Conservation (phyloP, 2,888 invertebrate species). For the Tyria jacobaeae region DNA sequence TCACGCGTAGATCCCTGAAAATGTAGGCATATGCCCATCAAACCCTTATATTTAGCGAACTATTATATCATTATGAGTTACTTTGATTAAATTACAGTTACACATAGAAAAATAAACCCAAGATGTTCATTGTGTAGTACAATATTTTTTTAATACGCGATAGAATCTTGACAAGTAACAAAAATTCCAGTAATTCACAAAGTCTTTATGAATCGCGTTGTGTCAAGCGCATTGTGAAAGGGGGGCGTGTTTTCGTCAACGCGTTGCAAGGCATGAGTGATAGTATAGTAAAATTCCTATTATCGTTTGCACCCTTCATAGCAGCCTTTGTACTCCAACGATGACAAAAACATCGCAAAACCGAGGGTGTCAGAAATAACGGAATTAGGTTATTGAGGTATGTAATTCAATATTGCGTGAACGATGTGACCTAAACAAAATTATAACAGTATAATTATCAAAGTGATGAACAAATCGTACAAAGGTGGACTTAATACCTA, state of each 20-base stretch:
- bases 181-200: neutral
- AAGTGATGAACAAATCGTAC: slow-evolving; percentile 31
- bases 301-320: neutral
- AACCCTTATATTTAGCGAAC: too few species aligned
- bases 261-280: neutral
- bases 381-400: slow-evolving; percentile 13
- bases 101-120: neutral
- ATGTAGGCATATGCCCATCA: too few species aligned
- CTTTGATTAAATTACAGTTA: too few species aligned
- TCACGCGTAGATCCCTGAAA: too few species aligned
- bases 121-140: neutral
- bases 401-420: neutral
- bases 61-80: too few species aligned
- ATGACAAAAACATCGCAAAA: neutral
- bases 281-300: neutral
- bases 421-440: slow-evolving; percentile 17
- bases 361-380: slow-evolving; percentile 8
- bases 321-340: neutral
- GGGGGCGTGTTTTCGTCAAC: neutral
- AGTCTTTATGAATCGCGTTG: neutral
- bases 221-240: neutral
- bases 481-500: too few species aligned
- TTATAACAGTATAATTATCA: slow-evolving; percentile 28
- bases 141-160: neutral
- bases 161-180: neutral